Evolutionary conservation across 2,888 invertebrate species (phyloP).

Genomic region (Nemapogon koenigi): DNA sequence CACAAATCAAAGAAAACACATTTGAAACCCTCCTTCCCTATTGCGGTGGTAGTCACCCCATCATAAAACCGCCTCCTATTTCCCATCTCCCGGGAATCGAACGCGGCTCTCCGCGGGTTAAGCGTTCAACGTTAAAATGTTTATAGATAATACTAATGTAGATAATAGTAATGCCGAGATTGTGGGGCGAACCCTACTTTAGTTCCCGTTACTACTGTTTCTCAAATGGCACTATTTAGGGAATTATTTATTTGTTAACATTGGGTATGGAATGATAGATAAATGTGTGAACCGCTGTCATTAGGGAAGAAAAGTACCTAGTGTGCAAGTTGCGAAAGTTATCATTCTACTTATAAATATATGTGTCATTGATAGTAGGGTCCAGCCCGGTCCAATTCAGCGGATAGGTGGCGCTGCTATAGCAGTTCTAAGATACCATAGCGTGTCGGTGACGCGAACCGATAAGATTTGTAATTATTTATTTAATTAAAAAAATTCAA

Average conservation of each 20-base stretch:
- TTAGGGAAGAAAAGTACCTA: no score
- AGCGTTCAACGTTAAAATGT: constrained; percentile 58
- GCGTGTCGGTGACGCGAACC: no score
- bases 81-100: constrained; percentile 36
- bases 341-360: no score
- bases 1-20: constrained; percentile 17
- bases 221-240: not conserved
- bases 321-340: no score
- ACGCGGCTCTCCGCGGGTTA: constrained; percentile 48
- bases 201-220: not conserved
- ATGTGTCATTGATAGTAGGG: no score
- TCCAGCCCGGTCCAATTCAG: no score
- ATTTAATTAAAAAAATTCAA: no score
- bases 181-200: constrained; percentile 13
- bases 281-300: no score
- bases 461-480: no score
- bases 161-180: constrained; percentile 47
- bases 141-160: constrained; percentile 59
- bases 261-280: no score
- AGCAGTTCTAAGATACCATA: no score
- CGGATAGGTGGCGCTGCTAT: no score
- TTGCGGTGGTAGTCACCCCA: constrained; percentile 32
- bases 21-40: constrained; percentile 38
- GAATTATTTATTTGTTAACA: not conserved
- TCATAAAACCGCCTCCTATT: constrained; percentile 37